Evolutionary conservation across 2,888 invertebrate species (phyloP).

Genomic region (Hirtodrosophila duncani): DNA sequence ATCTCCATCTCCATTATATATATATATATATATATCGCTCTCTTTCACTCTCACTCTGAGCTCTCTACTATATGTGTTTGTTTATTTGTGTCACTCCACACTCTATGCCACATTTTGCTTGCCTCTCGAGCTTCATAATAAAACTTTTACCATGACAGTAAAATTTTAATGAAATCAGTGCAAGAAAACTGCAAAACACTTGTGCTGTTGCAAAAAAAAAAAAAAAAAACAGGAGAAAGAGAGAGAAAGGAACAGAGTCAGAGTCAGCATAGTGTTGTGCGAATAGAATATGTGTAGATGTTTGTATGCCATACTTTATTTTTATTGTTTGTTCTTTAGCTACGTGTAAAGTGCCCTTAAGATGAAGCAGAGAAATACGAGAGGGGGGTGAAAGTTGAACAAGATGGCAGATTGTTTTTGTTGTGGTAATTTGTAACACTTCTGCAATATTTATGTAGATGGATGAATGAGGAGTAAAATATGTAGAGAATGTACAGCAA

Average conservation of each 20-base stretch:
- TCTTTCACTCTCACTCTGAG: slow-evolving; percentile 2
- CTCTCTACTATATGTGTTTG: slow-evolving; percentile 11
- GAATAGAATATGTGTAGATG: not conserved
- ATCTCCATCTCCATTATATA: not conserved
- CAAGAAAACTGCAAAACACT: slow-evolving; percentile 58
- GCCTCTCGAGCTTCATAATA: slow-evolving; percentile 54
- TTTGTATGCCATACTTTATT: slow-evolving; percentile 2
- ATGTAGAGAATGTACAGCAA: no score
- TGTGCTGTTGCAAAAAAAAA: slow-evolving; percentile 27
- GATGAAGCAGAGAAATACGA: slow-evolving; percentile 7
- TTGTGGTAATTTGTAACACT: slow-evolving; percentile 38
- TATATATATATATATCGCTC: slow-evolving; percentile 9
- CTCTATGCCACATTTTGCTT: no score
- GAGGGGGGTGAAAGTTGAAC: not conserved
- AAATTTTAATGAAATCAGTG: slow-evolving; percentile 67
- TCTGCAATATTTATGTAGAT: slow-evolving; percentile 26
- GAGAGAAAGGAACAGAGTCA: slow-evolving; percentile 3
- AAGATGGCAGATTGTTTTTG: slow-evolving; percentile 22
- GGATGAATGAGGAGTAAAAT: not conserved
- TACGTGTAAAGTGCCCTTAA: slow-evolving; percentile 40
- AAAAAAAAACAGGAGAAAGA: slow-evolving; percentile 17
- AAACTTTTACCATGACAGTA: slow-evolving; percentile 66
- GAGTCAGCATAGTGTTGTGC: slow-evolving; percentile 18
- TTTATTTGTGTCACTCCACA: slow-evolving; percentile 42
- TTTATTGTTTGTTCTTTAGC: slow-evolving; percentile 18